phyloP scores from a whole-genome alignment of 2,113 vertebrate species.

The Prunella fulvescens region DNA sequence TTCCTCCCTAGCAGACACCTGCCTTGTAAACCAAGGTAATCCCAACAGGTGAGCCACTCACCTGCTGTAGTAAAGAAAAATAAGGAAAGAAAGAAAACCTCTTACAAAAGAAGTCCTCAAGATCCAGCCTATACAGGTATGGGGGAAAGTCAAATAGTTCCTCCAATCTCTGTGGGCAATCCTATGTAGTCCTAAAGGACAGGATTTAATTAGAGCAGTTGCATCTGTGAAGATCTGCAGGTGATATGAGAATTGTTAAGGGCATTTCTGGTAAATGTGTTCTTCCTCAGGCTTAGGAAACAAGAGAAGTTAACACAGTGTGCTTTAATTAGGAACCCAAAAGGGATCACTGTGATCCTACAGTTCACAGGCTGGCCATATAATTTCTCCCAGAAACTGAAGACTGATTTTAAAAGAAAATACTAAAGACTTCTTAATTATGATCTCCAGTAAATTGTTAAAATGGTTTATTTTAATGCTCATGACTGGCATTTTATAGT shows the following conservation, averaged over 20 bases:
- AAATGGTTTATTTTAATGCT: neutral
- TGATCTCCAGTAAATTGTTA: neutral
- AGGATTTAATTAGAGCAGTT: constrained; percentile 32
- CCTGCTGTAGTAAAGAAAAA: neutral
- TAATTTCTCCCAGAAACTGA: neutral
- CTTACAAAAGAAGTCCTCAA: neutral
- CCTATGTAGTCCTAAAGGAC: neutral
- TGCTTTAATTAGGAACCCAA: neutral
- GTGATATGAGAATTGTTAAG: neutral
- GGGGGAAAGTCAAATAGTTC: too few relatives aligned
- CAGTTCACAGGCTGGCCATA: neutral
- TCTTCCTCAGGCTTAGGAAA: neutral
- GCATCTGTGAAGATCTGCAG: neutral
- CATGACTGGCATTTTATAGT: neutral
- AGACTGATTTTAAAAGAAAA: neutral
- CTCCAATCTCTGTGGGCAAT: neutral
- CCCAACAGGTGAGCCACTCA: neutral
- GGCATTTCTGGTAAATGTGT: neutral
- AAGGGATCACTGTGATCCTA: neutral
- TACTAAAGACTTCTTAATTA: neutral
- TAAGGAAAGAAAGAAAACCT: neutral
- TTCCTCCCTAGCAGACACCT: neutral
- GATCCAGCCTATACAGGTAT: neutral
- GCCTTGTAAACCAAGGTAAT: neutral
- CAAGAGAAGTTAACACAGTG: neutral